Percentiles rank a stretch among this genome's conserved stretches.
Evolutionary conservation across 2,888 invertebrate genomes (phyloP).

Genomic region (Oasisia sp.): DNA sequence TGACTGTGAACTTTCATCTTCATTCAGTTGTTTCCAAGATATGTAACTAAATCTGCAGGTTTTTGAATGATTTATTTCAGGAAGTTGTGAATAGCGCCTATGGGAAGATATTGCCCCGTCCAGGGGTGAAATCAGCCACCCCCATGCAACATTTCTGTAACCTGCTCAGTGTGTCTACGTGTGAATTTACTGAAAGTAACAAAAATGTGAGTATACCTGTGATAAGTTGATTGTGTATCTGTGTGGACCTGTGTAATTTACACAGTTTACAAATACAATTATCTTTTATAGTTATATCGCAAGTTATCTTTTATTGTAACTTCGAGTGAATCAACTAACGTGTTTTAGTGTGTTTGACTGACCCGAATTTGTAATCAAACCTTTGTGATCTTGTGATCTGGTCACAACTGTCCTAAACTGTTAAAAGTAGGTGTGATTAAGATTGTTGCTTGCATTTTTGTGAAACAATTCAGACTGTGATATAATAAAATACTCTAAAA

Average conservation of each 20-base stretch:
- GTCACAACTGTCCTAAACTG: background rate
- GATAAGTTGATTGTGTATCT: background rate
- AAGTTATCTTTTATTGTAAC: slow-evolving; percentile 23
- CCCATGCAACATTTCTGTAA: slow-evolving; percentile 68
- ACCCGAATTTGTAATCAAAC: background rate
- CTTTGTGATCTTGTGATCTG: background rate
- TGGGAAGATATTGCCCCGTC: slow-evolving; percentile 45
- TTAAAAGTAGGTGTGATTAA: too few relatives aligned
- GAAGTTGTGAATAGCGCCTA: slow-evolving; percentile 53
- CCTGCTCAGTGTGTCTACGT: slow-evolving; percentile 81
- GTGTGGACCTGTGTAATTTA: background rate
- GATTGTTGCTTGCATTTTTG: too few relatives aligned
- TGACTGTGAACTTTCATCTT: too few relatives aligned
- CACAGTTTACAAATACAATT: background rate
- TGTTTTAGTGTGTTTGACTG: background rate
- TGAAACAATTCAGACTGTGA: too few relatives aligned
- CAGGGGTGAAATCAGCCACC: slow-evolving; percentile 33
- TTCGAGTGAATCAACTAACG: background rate
- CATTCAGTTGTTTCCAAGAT: too few relatives aligned
- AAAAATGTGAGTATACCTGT: slow-evolving; percentile 30
- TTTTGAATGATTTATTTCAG: slow-evolving; percentile 41
- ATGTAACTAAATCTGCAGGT: background rate
- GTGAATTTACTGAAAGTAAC: slow-evolving; percentile 73
- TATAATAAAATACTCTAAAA: too few relatives aligned
- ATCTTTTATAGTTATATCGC: background rate